Percentiles rank a stretch among this genome's conserved stretches.
Evolutionary conservation across 2,797 vertebrate genomes (phyloP).

Genomic region (Oryzias dopingdopingensis): DNA sequence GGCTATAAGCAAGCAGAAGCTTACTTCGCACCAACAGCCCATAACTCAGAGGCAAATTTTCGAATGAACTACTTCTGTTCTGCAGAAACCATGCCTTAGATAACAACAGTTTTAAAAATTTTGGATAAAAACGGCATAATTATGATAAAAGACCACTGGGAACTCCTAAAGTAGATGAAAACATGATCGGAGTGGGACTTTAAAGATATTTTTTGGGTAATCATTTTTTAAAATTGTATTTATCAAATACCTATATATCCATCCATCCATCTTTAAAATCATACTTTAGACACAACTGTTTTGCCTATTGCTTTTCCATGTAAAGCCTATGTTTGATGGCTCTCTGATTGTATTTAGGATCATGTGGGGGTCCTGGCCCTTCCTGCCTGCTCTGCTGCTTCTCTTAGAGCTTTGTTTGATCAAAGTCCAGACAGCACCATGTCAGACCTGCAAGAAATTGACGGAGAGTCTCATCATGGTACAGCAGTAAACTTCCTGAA

Average conservation of each 20-base stretch:
- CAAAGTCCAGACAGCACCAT: constrained; percentile 80
- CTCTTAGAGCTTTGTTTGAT: constrained; percentile 71
- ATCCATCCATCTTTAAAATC: too few relatives aligned
- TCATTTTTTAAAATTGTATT: too few relatives aligned
- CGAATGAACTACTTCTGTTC: background rate
- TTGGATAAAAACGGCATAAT: background rate
- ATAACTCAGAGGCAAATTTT: background rate
- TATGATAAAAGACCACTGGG: background rate
- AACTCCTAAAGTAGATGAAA: background rate
- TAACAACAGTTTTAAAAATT: background rate
- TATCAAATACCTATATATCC: too few relatives aligned
- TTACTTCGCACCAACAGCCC: too few relatives aligned
- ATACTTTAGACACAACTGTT: background rate
- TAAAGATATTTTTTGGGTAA: too few relatives aligned
- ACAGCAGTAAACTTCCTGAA: background rate
- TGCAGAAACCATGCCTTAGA: too few relatives aligned
- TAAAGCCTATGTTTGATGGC: background rate
- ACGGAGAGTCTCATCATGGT: constrained; percentile 89
- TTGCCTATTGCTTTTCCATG: background rate
- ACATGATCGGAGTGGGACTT: too few relatives aligned
- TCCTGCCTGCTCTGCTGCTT: constrained; percentile 71
- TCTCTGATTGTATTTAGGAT: constrained; percentile 27
- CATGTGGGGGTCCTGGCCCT: constrained; percentile 72
- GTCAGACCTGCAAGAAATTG: constrained; percentile 87
- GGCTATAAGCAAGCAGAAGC: too few relatives aligned